A percentile compares a stretch with the other conserved stretches of the same genome.
Conservation (phyloP, 2,797 vertebrate genomes). For the Tenualosa thibaudeaui region DNA sequence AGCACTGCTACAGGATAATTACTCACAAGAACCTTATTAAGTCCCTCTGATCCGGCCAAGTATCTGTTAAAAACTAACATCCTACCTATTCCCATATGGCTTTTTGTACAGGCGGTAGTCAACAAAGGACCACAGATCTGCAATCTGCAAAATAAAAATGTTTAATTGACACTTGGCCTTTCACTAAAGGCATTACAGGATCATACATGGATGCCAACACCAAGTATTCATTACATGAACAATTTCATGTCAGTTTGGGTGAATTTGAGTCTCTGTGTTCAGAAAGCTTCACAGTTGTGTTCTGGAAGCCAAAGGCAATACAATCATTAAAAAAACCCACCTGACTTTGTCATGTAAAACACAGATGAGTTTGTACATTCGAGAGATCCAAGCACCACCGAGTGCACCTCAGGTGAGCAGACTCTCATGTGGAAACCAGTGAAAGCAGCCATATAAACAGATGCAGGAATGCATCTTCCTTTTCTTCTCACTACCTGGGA, state of each 20-base stretch:
- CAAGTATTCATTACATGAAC: neutral
- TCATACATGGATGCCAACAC: neutral
- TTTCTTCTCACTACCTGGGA: neutral
- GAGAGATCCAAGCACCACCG: neutral
- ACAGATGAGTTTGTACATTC: neutral
- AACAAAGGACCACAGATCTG: neutral
- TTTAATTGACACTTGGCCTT: neutral
- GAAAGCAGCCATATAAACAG: neutral
- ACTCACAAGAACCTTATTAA: neutral
- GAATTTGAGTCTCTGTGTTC: neutral
- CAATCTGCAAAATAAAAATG: neutral
- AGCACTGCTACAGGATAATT: neutral
- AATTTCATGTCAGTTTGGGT: neutral
- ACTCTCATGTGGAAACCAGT: neutral
- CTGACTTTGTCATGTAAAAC: neutral
- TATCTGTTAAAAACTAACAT: neutral
- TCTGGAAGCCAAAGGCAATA: neutral
- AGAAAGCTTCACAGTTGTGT: neutral
- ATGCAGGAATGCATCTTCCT: neutral
- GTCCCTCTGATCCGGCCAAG: neutral
- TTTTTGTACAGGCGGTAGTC: neutral
- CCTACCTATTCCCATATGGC: neutral
- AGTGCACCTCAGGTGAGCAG: neutral
- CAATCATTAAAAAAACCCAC: neutral
- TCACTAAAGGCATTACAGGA: neutral